These are phyloP conservation scores for Ceraclea dissimilis DNA, from an alignment of 2,888 invertebrate genomes.

Conservation along the genomic window DNA sequence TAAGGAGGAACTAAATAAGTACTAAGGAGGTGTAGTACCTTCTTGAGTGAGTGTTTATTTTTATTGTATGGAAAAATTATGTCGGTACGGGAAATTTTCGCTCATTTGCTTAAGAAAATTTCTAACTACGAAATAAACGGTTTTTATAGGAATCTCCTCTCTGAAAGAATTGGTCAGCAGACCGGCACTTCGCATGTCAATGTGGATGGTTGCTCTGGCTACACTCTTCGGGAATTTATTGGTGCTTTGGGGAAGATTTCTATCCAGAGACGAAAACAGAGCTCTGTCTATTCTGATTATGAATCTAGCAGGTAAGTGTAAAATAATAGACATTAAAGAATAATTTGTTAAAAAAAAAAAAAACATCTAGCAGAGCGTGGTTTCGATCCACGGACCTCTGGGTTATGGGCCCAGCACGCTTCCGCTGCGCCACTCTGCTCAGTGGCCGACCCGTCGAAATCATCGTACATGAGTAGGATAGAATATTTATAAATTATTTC, in stretches of 20 bases:
- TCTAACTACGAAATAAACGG: too few species aligned
- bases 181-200: constrained; percentile 48
- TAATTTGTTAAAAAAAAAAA: constrained; percentile 6
- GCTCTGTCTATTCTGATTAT: constrained; percentile 56
- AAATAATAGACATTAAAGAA: not conserved
- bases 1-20: too few species aligned
- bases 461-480: constrained; percentile 1
- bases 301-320: constrained; percentile 50
- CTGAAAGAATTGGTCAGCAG: constrained; percentile 50
- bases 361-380: constrained; percentile 65
- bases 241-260: constrained; percentile 54
- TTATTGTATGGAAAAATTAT: not conserved
- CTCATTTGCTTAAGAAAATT: too few species aligned
- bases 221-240: constrained; percentile 55
- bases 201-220: constrained; percentile 55
- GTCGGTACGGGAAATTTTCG: not conserved
- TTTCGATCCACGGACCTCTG: constrained; percentile 90
- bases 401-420: constrained; percentile 82
- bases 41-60: not conserved
- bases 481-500: not conserved
- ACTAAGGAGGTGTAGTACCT: too few species aligned
- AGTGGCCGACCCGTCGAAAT: not conserved
- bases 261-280: constrained; percentile 53
- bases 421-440: constrained; percentile 81
- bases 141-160: constrained; percentile 55